Evolutionary conservation across 2,888 invertebrate genomes (phyloP).

Genomic region (Criorhina ranunculi): DNA sequence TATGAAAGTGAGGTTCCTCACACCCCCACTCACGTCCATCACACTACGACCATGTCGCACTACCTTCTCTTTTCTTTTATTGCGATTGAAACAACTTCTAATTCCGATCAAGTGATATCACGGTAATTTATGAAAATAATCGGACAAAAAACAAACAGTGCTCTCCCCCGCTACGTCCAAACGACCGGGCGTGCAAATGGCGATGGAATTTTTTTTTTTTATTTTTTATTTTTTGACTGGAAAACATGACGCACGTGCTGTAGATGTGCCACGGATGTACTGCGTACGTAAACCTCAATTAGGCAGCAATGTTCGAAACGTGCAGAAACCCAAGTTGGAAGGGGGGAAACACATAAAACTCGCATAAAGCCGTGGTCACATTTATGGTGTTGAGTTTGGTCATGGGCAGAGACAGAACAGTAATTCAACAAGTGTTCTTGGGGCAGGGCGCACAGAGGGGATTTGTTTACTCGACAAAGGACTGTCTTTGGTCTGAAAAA

Average conservation of each 20-base stretch:
- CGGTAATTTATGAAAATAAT: constrained; percentile 10
- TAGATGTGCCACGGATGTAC: neutral
- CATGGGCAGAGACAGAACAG: constrained; percentile 19
- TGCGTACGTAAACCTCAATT: constrained; percentile 10
- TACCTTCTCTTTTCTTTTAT: neutral
- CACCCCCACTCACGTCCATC: neutral
- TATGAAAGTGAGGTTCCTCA: no score
- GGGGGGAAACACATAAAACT: constrained; percentile 2
- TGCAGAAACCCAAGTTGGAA: neutral
- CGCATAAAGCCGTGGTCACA: neutral
- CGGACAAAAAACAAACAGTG: neutral
- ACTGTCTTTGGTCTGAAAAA: neutral
- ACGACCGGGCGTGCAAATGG: neutral
- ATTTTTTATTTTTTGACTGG: neutral
- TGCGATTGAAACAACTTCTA: constrained; percentile 19
- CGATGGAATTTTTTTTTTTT: constrained; percentile 14
- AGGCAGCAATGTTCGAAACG: constrained; percentile 18
- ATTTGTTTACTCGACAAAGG: constrained; percentile 9
- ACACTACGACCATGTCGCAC: neutral
- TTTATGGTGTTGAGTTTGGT: constrained; percentile 39
- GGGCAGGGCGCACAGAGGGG: neutral
- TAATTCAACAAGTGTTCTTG: constrained; percentile 1
- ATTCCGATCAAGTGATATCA: constrained; percentile 24
- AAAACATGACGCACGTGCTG: constrained; percentile 37
- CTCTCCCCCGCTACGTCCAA: neutral